Evolutionary conservation across 2,888 invertebrate genomes (phyloP).

Genomic region (Cactoblastis cactorum): DNA sequence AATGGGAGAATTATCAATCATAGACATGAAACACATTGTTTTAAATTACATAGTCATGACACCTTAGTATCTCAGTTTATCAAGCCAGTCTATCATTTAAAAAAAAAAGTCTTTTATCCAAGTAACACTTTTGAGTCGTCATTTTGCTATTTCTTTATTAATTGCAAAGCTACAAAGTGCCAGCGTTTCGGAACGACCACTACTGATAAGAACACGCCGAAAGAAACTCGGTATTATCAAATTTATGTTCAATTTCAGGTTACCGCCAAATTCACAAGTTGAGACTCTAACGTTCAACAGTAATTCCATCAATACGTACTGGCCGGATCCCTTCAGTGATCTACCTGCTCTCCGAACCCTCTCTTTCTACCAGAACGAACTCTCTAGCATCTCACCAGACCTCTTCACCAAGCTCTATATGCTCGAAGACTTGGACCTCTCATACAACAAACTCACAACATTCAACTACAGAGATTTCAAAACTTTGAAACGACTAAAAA

Average conservation of each 20-base stretch:
- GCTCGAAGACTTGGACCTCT: conserved; percentile 73
- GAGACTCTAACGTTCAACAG: conserved; percentile 60
- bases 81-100: no score
- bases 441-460: conserved; percentile 66
- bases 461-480: conserved; percentile 64
- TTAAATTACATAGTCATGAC: no score
- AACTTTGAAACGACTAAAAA: conserved; percentile 37
- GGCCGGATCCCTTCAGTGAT: conserved; percentile 67
- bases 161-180: no score
- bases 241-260: conserved; percentile 43
- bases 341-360: conserved; percentile 58
- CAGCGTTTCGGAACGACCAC: no score
- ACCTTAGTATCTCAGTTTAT: no score
- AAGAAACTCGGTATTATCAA: no score
- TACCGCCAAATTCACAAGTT: conserved; percentile 63
- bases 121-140: no score
- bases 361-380: conserved; percentile 71
- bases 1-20: no score
- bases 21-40: no score
- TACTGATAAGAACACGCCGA: no score
- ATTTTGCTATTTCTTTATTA: no score
- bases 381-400: conserved; percentile 63
- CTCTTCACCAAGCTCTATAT: conserved; percentile 60
- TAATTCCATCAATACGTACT: conserved; percentile 65
- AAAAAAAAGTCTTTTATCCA: no score